Percentiles rank a stretch among this genome's conserved stretches.
These are phyloP conservation scores for Ochlodes sylvanus DNA, from an alignment of 2,888 invertebrate genomes.

Conservation along the genomic window DNA sequence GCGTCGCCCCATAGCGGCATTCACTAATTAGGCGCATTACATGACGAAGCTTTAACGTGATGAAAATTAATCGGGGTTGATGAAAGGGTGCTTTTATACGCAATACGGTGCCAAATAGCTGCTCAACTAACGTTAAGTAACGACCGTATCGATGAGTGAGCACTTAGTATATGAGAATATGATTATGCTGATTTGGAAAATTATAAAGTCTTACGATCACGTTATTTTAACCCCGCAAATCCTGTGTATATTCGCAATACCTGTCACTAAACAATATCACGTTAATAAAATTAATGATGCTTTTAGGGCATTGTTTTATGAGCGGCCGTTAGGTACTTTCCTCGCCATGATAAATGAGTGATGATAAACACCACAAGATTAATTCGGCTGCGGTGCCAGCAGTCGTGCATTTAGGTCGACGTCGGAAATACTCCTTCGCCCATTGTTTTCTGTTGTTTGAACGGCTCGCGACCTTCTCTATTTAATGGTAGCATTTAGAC, in stretches of 20 bases:
- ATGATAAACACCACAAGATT: slow-evolving; percentile 31
- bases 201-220: neutral
- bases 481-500: slow-evolving; percentile 30
- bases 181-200: neutral
- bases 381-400: slow-evolving; percentile 26
- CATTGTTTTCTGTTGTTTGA: slow-evolving; percentile 25
- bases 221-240: neutral
- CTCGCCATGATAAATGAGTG: slow-evolving; percentile 24
- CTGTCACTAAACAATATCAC: neutral
- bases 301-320: slow-evolving; percentile 20
- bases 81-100: slow-evolving; percentile 5
- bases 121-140: neutral
- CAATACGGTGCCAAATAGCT: neutral
- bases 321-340: slow-evolving; percentile 11
- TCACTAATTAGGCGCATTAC: slow-evolving; percentile 35
- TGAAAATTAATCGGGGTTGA: slow-evolving; percentile 23
- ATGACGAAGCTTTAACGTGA: slow-evolving; percentile 27
- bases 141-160: neutral
- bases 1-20: slow-evolving; percentile 18
- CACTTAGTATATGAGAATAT: no score
- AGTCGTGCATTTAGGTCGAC: slow-evolving; percentile 34
- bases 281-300: slow-evolving; percentile 23
- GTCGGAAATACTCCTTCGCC: slow-evolving; percentile 32
- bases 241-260: neutral
- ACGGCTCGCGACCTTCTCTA: slow-evolving; percentile 27